These are phyloP conservation scores for Delphinus delphis DNA, from an alignment of 2,113 vertebrate genomes.

Conservation along the genomic window DNA sequence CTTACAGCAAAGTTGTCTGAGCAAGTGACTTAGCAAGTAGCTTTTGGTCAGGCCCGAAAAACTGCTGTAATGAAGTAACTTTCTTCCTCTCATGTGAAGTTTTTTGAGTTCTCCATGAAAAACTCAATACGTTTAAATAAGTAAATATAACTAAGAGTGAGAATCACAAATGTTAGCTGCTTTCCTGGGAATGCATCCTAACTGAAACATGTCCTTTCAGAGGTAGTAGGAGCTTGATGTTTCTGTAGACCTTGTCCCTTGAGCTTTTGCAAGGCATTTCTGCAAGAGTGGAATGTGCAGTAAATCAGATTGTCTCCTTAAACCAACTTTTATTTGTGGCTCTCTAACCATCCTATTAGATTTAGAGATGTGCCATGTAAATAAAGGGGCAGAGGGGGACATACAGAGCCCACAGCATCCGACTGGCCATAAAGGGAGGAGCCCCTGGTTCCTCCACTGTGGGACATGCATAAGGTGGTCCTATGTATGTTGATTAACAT, in stretches of 20 bases:
- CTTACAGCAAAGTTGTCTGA: neutral
- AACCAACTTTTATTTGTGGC: too few species aligned
- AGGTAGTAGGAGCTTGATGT: neutral
- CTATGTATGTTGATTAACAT: neutral
- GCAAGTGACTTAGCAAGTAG: neutral
- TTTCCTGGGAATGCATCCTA: neutral
- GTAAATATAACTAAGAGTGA: neutral
- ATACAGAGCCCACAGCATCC: neutral
- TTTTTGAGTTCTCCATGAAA: neutral
- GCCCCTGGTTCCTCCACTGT: accelerated
- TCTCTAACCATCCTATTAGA: neutral
- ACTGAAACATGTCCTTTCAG: neutral
- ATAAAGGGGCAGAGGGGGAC: neutral
- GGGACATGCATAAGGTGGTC: neutral
- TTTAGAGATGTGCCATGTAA: neutral
- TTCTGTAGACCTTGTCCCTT: neutral
- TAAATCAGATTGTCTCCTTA: neutral
- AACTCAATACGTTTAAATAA: neutral
- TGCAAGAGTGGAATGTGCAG: neutral
- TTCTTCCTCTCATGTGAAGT: neutral
- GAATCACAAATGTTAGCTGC: neutral
- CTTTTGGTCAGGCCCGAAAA: neutral
- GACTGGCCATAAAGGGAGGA: accelerated
- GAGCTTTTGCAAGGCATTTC: neutral
- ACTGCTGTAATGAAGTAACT: neutral